phyloP scores from a whole-genome alignment of 1,140 invertebrate species.

The Neelides sp. region DNA sequence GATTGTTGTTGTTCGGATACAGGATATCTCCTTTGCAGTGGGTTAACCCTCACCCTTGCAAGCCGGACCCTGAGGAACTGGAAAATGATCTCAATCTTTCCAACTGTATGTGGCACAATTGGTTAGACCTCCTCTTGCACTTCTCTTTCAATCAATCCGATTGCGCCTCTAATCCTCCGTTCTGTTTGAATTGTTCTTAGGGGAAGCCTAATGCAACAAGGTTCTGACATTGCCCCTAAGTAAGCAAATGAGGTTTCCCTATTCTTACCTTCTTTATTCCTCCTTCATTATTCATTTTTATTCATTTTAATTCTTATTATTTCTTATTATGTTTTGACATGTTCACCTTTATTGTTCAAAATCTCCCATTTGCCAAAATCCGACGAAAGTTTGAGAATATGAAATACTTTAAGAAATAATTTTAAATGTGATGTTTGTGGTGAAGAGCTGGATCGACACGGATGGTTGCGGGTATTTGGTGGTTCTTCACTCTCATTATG shows the following conservation, averaged over 20 bases:
- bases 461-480: slow-evolving; percentile 61
- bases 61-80: slow-evolving; percentile 59
- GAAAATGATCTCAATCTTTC: slow-evolving; percentile 83
- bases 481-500: slow-evolving; percentile 75
- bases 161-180: background rate
- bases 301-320: too few relatives aligned
- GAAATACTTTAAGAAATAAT: too few relatives aligned
- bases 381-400: too few relatives aligned
- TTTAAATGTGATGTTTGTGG: too few relatives aligned
- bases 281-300: too few relatives aligned
- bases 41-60: slow-evolving; percentile 68
- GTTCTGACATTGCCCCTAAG: slow-evolving; percentile 26
- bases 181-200: slow-evolving; percentile 41
- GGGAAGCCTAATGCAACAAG: slow-evolving; percentile 81
- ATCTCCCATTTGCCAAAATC: too few relatives aligned
- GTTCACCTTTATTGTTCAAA: too few relatives aligned
- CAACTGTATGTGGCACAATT: slow-evolving; percentile 85
- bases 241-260: slow-evolving; percentile 31
- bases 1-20: too few relatives aligned
- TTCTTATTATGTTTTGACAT: too few relatives aligned
- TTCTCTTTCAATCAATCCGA: background rate
- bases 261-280: too few relatives aligned
- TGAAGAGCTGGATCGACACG: slow-evolving; percentile 40
- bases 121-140: slow-evolving; percentile 13
- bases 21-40: too few relatives aligned